phyloP scores from a whole-genome alignment of 92 coral and sea anemone genomes.

The Palythoa heliodiscus region DNA sequence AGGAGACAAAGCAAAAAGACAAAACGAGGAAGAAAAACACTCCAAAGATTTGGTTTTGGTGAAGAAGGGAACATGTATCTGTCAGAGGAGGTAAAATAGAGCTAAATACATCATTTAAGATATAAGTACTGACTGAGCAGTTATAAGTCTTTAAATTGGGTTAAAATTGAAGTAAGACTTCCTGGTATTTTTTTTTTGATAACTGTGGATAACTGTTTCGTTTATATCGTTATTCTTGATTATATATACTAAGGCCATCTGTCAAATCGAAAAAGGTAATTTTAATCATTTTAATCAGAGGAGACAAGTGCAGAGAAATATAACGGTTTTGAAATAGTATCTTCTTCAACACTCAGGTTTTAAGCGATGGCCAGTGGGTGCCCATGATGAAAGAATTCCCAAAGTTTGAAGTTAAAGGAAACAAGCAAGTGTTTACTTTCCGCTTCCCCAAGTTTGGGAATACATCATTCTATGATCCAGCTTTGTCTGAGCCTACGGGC shows the following conservation, averaged over 20 bases:
- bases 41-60: background rate
- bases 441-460: conserved; percentile 22
- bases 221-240: too few species aligned
- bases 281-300: too few species aligned
- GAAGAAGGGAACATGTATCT: background rate
- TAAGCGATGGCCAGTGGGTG: background rate
- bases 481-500: background rate
- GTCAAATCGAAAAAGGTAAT: too few species aligned
- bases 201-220: too few species aligned
- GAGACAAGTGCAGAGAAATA: background rate
- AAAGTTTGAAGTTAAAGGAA: background rate
- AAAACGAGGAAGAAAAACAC: background rate
- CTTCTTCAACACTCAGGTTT: conserved; percentile 1
- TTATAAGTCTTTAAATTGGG: background rate
- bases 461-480: conserved; percentile 19
- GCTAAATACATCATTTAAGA: background rate
- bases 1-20: background rate
- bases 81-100: conserved; percentile 2
- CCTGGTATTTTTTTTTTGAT: too few species aligned
- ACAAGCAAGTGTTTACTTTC: background rate
- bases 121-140: background rate
- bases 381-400: conserved; percentile 9
- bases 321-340: background rate
- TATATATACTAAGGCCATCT: too few species aligned
- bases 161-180: too few species aligned